Evolutionary conservation across 2,888 invertebrate genomes (phyloP), one percentile per base, ranked within the genome.

Genomic region (Pyrrhia umbra): DNA sequence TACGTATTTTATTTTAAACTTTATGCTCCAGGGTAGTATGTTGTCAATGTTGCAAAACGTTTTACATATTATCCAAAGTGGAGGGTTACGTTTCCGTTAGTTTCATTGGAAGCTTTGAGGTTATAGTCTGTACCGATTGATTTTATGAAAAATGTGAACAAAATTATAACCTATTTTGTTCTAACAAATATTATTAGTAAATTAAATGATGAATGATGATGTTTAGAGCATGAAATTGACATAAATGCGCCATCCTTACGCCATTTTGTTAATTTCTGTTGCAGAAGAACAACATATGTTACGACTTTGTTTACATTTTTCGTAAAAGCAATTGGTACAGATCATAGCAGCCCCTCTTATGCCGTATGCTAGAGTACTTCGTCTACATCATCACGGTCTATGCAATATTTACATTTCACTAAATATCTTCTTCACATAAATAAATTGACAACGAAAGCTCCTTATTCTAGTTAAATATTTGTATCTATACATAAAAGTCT

Each of bases 371-470:
- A 79, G 68, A 79, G 59, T 58, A 47, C 51, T 62, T 67, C 49
- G 58, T 56, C 56, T 74, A 73, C 65, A 67, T 69, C 45, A 39
- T 79, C 76, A 82, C 67, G 64, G 60, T 64, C 72, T 82, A 77
- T 74, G 66, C 52, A 81, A 68, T 86, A 87, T 87, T 80, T 89
- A 88, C 88, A 88, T 69, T 71, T 77, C 21, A 68, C 83, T 85
- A 82, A 84, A 82, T 84, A 86, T 77, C 81, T 80, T 82, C 81
- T 80, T 82, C 81, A 88, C 80, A 73, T 82, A 86, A 90, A 81
- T 61, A 67, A 76, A 87, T 84, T 84, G 82, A 91, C 88, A 92
- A 88, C 85, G 58, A 90, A 92, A 93, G 91, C 91, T 51, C 72
- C 67, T 83, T 82, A 77, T 54, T 68, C 72, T 58, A 68, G n/a